Evolutionary conservation across 1,140 invertebrate species (phyloP).

Genomic region (Leptinotarsa undecemlineata): DNA sequence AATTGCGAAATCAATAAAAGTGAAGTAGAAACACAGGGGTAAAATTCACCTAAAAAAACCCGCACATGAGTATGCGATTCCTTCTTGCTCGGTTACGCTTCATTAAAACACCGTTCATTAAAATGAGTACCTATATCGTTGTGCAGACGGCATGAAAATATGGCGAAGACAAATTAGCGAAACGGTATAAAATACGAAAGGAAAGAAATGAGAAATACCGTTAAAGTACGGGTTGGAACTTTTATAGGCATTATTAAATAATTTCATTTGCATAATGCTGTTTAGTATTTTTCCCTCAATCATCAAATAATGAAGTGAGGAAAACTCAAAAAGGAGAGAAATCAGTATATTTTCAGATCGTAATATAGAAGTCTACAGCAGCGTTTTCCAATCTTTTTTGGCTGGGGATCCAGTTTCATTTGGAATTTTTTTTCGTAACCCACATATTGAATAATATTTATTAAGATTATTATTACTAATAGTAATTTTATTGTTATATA

Average conservation of each 20-base stretch:
- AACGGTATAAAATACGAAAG: constrained; percentile 33
- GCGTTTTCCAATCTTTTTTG: too few species aligned
- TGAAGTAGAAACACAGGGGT: too few species aligned
- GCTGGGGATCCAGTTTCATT: too few species aligned
- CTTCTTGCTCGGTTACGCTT: neutral
- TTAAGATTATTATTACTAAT: too few species aligned
- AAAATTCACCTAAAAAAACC: neutral
- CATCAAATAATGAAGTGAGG: neutral
- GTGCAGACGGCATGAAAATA: constrained; percentile 34
- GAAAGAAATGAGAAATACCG: neutral
- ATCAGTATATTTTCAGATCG: neutral
- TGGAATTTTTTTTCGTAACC: too few species aligned
- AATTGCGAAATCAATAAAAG: too few species aligned
- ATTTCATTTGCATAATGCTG: constrained; percentile 12
- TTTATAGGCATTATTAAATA: constrained; percentile 11
- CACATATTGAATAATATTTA: too few species aligned
- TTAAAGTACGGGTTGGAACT: neutral
- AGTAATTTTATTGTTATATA: too few species aligned
- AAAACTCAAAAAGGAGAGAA: neutral
- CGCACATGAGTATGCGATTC: neutral
- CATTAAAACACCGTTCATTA: constrained; percentile 8
- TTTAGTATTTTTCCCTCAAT: neutral
- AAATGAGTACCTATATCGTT: constrained; percentile 31
- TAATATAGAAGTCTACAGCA: neutral
- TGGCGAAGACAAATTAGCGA: constrained; percentile 27